A percentile compares a stretch with the other conserved stretches of the same genome.
These are phyloP conservation scores for Arion vulgaris DNA, from an alignment of 1,140 invertebrate species.

Conservation along the genomic window DNA sequence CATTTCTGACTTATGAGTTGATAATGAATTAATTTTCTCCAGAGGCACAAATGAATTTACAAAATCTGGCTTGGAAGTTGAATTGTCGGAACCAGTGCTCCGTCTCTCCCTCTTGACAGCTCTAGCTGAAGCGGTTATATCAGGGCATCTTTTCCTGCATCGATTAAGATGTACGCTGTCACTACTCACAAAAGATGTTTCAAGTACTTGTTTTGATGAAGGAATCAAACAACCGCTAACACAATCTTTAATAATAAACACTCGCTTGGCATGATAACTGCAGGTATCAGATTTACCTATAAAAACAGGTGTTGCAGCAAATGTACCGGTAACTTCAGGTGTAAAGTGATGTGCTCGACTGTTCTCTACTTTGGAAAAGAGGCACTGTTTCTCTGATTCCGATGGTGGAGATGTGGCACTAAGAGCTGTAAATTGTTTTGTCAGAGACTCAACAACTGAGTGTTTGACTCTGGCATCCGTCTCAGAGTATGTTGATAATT, in stretches of 20 bases:
- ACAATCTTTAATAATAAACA: background rate
- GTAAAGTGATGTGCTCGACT: background rate
- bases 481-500: background rate
- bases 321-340: background rate
- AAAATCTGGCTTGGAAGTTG: background rate
- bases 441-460: background rate
- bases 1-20: constrained; percentile 29
- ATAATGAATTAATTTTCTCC: background rate
- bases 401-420: background rate
- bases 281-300: background rate
- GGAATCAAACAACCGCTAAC: too few species aligned
- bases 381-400: too few species aligned
- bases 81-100: background rate
- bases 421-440: constrained; percentile 13
- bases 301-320: constrained; percentile 23
- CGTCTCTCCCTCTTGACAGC: constrained; percentile 7
- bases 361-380: background rate
- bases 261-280: constrained; percentile 5
- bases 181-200: background rate
- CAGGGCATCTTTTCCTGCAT: constrained; percentile 25
- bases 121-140: background rate
- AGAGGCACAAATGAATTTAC: background rate
- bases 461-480: background rate
- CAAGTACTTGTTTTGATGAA: background rate
- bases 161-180: background rate